Evolutionary conservation across 2,888 invertebrate genomes (phyloP).

Genomic region (Rhingia rostrata): DNA sequence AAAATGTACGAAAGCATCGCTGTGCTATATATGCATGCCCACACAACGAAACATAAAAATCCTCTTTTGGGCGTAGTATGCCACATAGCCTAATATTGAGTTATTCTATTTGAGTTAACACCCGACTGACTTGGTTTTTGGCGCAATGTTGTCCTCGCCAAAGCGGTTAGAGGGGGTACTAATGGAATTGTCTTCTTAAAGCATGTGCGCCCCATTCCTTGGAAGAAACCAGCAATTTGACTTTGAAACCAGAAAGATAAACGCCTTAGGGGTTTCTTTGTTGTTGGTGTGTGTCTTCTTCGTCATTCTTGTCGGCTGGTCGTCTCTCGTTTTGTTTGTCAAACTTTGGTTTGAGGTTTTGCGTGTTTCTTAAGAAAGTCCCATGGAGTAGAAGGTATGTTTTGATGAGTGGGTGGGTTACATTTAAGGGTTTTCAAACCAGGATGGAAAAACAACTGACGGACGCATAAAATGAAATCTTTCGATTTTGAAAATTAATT

Average conservation of each 20-base stretch:
- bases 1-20: conserved; percentile 40
- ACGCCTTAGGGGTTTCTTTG: conserved; percentile 72
- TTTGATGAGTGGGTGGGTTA: not conserved
- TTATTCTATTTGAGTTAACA: conserved; percentile 75
- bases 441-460: not conserved
- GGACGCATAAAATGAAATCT: conserved; percentile 18
- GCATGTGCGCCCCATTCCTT: conserved; percentile 40
- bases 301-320: not conserved
- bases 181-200: conserved; percentile 69
- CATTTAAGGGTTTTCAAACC: not conserved
- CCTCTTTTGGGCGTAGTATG: conserved; percentile 68
- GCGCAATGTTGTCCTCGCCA: conserved; percentile 70
- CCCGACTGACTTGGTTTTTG: conserved; percentile 77
- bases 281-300: conserved; percentile 35
- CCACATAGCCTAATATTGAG: conserved; percentile 73
- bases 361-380: conserved; percentile 32
- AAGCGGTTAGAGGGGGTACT: conserved; percentile 43
- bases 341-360: conserved; percentile 65
- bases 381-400: conserved; percentile 3
- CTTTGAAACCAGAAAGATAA: conserved; percentile 71
- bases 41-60: conserved; percentile 15
- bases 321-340: conserved; percentile 46
- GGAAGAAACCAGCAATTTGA: conserved; percentile 65
- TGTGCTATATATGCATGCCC: conserved; percentile 6
- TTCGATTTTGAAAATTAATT: conserved; percentile 57